Evolutionary conservation across 2,797 vertebrate species (phyloP).

Genomic region (Ctenopoma multispine): DNA sequence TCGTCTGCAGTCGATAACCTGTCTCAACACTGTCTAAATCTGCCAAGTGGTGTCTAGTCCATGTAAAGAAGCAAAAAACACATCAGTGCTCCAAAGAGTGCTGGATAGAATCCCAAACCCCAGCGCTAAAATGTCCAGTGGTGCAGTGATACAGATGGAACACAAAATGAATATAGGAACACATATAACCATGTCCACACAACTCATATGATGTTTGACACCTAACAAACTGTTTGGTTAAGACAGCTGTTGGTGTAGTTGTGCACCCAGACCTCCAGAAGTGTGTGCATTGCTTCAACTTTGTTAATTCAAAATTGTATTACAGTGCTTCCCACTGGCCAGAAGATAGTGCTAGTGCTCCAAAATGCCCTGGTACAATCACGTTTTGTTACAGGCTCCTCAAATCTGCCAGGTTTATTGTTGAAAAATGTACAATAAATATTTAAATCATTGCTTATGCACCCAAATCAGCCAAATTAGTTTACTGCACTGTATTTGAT

Average conservation of each 20-base stretch:
- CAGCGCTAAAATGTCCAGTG: too few species aligned
- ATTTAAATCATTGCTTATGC: too few species aligned
- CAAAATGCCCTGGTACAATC: not conserved
- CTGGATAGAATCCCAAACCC: too few species aligned
- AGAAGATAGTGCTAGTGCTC: not conserved
- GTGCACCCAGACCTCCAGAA: not conserved
- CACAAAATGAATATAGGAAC: too few species aligned
- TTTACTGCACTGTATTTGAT: not conserved
- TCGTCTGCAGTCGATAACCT: not conserved
- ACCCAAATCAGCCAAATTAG: not conserved
- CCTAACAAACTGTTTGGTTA: too few species aligned
- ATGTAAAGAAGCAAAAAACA: too few species aligned
- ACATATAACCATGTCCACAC: too few species aligned
- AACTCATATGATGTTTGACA: too few species aligned
- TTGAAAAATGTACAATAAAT: too few species aligned
- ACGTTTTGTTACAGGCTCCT: rapidly evolving
- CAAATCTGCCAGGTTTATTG: not conserved
- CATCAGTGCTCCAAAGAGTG: too few species aligned
- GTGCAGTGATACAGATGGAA: too few species aligned
- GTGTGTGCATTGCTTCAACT: not conserved
- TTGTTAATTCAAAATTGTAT: not conserved
- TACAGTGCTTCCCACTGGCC: not conserved
- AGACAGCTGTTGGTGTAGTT: too few species aligned
- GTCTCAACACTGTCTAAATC: not conserved
- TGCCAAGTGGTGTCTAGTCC: not conserved